Percentiles rank a stretch among this genome's conserved stretches.
Conservation (phyloP, 2,797 vertebrate genomes). For the Odontamblyopus rebecca region DNA sequence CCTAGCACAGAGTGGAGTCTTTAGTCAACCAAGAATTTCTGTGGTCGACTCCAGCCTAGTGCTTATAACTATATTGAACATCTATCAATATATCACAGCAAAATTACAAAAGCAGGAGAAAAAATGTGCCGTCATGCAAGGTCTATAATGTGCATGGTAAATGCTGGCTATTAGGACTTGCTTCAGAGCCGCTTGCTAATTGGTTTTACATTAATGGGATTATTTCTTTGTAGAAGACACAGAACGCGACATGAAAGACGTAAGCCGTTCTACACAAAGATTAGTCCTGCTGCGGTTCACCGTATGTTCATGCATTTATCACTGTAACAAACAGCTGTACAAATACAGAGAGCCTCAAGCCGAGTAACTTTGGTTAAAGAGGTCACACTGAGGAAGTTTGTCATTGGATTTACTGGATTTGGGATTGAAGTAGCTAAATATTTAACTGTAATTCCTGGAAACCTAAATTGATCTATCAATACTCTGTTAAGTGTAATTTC, state of each 20-base stretch:
- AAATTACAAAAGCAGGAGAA: constrained; percentile 13
- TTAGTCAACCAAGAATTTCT: too few species aligned
- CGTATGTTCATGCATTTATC: constrained; percentile 23
- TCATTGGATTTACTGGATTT: not conserved
- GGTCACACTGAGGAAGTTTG: not conserved
- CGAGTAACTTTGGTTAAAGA: constrained; percentile 6
- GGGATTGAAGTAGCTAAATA: not conserved
- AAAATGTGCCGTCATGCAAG: constrained; percentile 11
- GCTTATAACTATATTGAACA: not conserved
- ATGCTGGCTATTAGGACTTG: constrained; percentile 26
- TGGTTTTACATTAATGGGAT: constrained; percentile 53
- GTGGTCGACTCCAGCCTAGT: too few species aligned
- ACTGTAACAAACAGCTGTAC: constrained; percentile 5
- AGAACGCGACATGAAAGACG: constrained; percentile 39
- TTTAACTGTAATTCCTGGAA: not conserved
- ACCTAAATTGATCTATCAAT: too few species aligned
- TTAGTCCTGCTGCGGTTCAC: constrained; percentile 32
- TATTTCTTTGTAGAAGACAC: constrained; percentile 57
- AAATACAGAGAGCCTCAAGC: constrained; percentile 4
- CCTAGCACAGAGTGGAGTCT: too few species aligned
- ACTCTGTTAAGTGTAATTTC: too few species aligned
- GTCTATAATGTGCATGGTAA: constrained; percentile 37
- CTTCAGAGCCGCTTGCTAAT: constrained; percentile 43
- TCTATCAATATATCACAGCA: not conserved
- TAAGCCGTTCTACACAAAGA: constrained; percentile 47